phyloP scores from a whole-genome alignment of 2,888 invertebrate genomes.

The Trachelus stipa region DNA sequence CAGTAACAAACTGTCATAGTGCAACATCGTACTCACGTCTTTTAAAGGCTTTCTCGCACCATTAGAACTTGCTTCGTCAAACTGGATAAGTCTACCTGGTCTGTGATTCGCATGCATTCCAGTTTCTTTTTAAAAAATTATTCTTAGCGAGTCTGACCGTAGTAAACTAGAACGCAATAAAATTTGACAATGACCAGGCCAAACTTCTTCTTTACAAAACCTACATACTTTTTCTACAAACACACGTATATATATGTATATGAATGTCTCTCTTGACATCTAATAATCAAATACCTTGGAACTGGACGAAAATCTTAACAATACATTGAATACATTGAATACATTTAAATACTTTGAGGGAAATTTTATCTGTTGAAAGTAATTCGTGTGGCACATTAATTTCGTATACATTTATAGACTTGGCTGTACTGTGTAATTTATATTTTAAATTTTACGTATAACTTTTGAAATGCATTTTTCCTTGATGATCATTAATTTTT shows the following conservation, averaged over 20 bases:
- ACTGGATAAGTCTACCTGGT: conserved; percentile 30
- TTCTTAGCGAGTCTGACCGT: not conserved
- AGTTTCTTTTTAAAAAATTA: not conserved
- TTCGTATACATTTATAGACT: not conserved
- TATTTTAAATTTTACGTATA: too few relatives aligned
- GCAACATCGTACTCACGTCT: conserved; percentile 38
- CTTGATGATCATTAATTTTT: too few relatives aligned
- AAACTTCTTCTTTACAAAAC: not conserved
- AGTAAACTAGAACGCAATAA: not conserved
- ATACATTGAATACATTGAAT: too few relatives aligned
- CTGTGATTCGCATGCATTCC: not conserved
- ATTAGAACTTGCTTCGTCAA: conserved; percentile 20
- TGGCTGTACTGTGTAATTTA: not conserved
- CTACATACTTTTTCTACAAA: not conserved
- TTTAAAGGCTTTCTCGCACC: conserved; percentile 48
- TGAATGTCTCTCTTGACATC: not conserved
- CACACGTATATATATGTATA: not conserved
- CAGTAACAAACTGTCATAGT: conserved; percentile 42
- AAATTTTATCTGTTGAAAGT: not conserved
- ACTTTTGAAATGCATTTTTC: too few relatives aligned
- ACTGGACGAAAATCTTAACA: not conserved
- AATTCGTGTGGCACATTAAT: not conserved
- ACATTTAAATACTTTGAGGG: not conserved
- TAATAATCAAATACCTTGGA: not conserved
- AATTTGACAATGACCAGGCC: not conserved